Base-by-base conservation (phyloP, 2,888 invertebrate species). In the Timema podura region DNA sequence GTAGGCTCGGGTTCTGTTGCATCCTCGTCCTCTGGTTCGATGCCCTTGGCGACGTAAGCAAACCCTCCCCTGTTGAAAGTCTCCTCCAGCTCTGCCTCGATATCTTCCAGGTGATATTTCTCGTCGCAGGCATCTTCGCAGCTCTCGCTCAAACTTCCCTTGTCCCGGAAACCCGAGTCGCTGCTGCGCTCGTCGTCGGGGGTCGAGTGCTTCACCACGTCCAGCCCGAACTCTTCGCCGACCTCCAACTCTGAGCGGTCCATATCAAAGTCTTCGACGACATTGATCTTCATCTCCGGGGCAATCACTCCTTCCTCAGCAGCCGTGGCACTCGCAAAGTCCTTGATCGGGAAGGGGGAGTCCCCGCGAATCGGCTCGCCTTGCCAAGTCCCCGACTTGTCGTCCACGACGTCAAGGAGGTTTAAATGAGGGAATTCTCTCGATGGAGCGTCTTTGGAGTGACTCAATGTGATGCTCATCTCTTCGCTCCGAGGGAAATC, bases 161-260 rank as follows among this genome's bases (percentile, higher is more conserved):
- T 83, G 71, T 83, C 83, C 13, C 83, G 78, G 68, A 83, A 83
- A 65, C 83, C 83, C 16, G 83, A 82, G 71, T 83, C 83, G n/a
- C 82, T 82, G 72, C 83, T 83, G 44, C 83, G 77, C 71, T 83
- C 83, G 67, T 83, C 83, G 70, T 83, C 83, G 0, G 83, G 83
- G 0, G 83, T 83, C 16, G 81, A 79, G n/a, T 82, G 75, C 67
- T 80, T 81, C 48, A 81, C 81, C 47, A 81, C 81, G 9, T 82
- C 81, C n/a, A 82, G 81, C 6, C 54, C 74, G 66, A 59, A 68
- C 65, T 82, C 82, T 11, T 82, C 81, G 6, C 70, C 66, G 11
- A 71, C 72, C 47, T 79, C 78, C 66, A 75, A 73, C 61, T 48
- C 64, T 45, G 65, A 65, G 48, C 68, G 44, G 16, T 46, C 5